phyloP scores from a whole-genome alignment of 2,113 vertebrate genomes.

The Chaenocephalus aceratus region DNA sequence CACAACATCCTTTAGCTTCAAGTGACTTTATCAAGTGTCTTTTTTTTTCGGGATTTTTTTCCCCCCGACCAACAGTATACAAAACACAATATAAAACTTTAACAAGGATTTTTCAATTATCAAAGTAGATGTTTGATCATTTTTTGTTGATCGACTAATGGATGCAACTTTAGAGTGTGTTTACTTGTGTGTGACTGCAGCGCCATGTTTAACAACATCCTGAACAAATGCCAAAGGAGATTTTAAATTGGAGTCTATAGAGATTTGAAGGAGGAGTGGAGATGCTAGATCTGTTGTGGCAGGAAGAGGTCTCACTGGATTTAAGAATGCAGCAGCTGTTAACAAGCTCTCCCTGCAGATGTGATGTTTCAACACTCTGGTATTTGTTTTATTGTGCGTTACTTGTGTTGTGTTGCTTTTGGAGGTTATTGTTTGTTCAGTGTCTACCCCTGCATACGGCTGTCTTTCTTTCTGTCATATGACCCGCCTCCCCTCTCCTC shows the following conservation, averaged over 20 bases:
- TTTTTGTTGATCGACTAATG: too few relatives aligned
- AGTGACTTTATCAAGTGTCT: neutral
- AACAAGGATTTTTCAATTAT: neutral
- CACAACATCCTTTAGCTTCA: neutral
- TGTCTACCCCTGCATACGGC: conserved; percentile 47
- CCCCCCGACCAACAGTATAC: neutral
- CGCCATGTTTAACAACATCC: neutral
- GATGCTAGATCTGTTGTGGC: conserved; percentile 47
- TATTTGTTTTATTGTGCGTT: conserved; percentile 71
- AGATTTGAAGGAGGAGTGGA: conserved; percentile 23
- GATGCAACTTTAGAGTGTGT: neutral
- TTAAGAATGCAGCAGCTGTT: conserved; percentile 45
- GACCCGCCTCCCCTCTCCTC: conserved; percentile 41
- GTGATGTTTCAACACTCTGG: conserved; percentile 69
- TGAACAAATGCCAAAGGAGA: conserved; percentile 7
- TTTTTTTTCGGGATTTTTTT: too few relatives aligned
- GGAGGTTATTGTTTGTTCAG: conserved; percentile 70
- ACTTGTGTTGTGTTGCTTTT: conserved; percentile 48
- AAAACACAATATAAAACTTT: neutral
- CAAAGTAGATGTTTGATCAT: neutral
- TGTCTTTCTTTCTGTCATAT: conserved; percentile 51
- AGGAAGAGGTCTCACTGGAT: conserved; percentile 58
- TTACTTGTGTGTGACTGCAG: neutral
- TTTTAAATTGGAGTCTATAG: neutral
- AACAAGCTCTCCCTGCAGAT: conserved; percentile 55